Evolutionary conservation across 2,797 vertebrate genomes (phyloP).

Genomic region (Melanotaenia trifasciata): DNA sequence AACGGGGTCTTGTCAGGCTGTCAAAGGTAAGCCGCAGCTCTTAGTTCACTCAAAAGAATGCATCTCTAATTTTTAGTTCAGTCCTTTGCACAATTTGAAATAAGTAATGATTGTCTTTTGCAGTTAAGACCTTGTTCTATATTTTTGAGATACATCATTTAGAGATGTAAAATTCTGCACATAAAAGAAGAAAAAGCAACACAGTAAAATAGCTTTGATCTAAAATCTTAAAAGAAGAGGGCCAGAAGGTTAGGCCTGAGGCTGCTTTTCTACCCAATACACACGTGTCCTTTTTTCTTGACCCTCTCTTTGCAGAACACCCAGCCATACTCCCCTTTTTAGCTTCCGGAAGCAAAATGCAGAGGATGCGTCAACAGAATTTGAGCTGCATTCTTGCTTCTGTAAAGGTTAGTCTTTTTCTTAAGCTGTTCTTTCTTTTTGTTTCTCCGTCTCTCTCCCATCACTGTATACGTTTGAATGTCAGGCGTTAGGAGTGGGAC

Average conservation of each 20-base stretch:
- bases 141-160: conserved; percentile 13
- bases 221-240: conserved; percentile 37
- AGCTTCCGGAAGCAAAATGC: conserved; percentile 86
- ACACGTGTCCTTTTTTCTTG: conserved; percentile 80
- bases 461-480: conserved; percentile 58
- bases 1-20: conserved; percentile 63
- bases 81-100: conserved; percentile 64
- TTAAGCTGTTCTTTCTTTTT: conserved; percentile 65
- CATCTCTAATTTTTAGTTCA: conserved; percentile 72
- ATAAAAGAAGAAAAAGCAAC: conserved; percentile 28
- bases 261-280: conserved; percentile 75
- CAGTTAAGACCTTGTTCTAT: conserved; percentile 8
- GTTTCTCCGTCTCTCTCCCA: conserved; percentile 47
- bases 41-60: conserved; percentile 70
- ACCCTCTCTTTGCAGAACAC: conserved; percentile 88
- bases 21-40: conserved; percentile 77
- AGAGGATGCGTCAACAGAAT: conserved; percentile 83
- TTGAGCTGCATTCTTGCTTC: conserved; percentile 85
- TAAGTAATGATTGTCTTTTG: conserved; percentile 19
- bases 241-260: conserved; percentile 56
- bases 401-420: conserved; percentile 86
- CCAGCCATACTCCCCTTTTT: conserved; percentile 89
- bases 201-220: conserved; percentile 41
- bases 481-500: conserved; percentile 63
- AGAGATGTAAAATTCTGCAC: conserved; percentile 28